phyloP scores from a whole-genome alignment of 2,888 invertebrate species.

The Mythimna pallens region DNA sequence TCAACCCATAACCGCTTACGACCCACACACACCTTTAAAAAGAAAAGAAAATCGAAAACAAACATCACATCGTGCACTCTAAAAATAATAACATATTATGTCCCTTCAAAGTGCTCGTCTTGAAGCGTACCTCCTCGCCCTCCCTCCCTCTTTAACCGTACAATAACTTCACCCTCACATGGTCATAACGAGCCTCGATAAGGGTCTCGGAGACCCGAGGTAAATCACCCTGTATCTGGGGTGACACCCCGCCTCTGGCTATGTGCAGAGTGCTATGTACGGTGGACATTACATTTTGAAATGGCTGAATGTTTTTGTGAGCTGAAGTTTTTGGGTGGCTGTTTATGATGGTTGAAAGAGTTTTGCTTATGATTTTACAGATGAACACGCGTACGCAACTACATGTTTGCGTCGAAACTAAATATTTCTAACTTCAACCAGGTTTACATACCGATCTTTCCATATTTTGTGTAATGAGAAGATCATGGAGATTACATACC shows the following conservation, averaged over 20 bases:
- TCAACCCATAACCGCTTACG: constrained; percentile 3
- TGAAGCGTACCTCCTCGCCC: constrained; percentile 69
- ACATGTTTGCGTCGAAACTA: neutral
- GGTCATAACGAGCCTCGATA: constrained; percentile 90
- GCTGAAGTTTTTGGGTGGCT: constrained; percentile 9
- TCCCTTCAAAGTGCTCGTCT: constrained; percentile 83
- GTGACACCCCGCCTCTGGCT: constrained; percentile 81
- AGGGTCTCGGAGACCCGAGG: constrained; percentile 88
- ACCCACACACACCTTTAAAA: constrained; percentile 30
- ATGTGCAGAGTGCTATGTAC: constrained; percentile 74
- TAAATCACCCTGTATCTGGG: constrained; percentile 89
- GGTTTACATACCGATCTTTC: neutral
- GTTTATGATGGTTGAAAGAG: neutral
- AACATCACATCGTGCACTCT: constrained; percentile 77
- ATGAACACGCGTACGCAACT: neutral
- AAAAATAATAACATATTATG: constrained; percentile 89
- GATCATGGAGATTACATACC: too few relatives aligned
- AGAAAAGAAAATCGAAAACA: constrained; percentile 80
- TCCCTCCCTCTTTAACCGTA: constrained; percentile 73
- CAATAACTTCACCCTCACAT: constrained; percentile 89
- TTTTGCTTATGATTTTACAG: neutral
- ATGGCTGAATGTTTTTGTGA: constrained; percentile 50
- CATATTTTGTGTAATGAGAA: neutral
- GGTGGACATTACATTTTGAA: constrained; percentile 74
- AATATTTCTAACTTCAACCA: neutral